A percentile compares a stretch with the other conserved stretches of the same genome.
phyloP scores from a whole-genome alignment of 2,113 vertebrate species.

The Callocephalon fimbriatum region DNA sequence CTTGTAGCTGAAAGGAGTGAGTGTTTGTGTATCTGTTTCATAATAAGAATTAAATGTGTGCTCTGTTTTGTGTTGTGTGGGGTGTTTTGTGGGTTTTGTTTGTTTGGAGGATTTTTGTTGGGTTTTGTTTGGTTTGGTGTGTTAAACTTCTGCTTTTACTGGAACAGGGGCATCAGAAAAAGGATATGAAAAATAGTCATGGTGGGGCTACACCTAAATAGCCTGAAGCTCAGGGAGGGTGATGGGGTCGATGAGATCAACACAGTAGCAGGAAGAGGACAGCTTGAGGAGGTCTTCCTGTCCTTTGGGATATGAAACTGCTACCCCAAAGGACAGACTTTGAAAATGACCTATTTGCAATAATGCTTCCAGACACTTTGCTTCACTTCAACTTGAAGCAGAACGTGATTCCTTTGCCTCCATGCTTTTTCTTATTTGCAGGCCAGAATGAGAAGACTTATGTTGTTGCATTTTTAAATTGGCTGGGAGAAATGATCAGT shows the following conservation, averaged over 20 bases:
- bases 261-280: rapidly evolving
- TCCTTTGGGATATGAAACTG: not conserved
- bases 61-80: not conserved
- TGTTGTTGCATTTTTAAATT: not conserved
- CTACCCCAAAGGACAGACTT: not conserved
- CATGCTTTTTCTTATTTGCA: not conserved
- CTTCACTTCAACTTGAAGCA: not conserved
- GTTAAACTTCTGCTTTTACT: not conserved
- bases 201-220: not conserved
- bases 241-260: no score
- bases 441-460: not conserved
- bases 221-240: not conserved
- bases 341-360: not conserved
- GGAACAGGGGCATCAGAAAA: not conserved
- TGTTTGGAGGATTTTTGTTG: not conserved
- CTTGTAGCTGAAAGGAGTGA: not conserved
- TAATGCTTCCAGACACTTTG: not conserved
- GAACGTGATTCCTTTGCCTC: not conserved
- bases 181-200: not conserved
- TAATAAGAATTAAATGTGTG: not conserved
- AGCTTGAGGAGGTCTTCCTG: not conserved
- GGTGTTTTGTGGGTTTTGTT: not conserved
- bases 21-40: not conserved
- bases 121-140: not conserved
- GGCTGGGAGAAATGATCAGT: not conserved